phyloP scores from a whole-genome alignment of 1,140 invertebrate species.

The Polyergus mexicanus region DNA sequence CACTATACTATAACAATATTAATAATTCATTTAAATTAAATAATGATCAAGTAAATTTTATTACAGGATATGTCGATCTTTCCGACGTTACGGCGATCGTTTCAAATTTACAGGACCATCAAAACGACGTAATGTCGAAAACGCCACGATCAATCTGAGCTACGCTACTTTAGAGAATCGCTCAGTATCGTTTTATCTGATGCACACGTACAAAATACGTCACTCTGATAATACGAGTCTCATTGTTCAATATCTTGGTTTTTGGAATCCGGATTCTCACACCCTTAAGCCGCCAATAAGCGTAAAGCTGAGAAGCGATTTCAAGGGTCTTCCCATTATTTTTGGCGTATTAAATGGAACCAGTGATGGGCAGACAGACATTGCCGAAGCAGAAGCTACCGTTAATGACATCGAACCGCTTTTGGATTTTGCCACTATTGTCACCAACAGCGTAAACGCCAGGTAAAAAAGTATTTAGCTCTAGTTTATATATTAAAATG shows the following conservation, averaged over 20 bases:
- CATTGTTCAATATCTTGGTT: slow-evolving; percentile 79
- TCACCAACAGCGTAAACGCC: slow-evolving; percentile 82
- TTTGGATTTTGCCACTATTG: slow-evolving; percentile 81
- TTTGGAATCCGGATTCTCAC: slow-evolving; percentile 80
- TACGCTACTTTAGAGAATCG: slow-evolving; percentile 64
- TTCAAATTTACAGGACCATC: slow-evolving; percentile 42
- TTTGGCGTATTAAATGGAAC: slow-evolving; percentile 84
- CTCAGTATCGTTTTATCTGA: slow-evolving; percentile 76
- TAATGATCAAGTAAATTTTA: background rate
- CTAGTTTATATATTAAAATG: background rate
- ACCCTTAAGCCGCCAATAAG: slow-evolving; percentile 71
- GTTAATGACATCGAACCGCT: slow-evolving; percentile 78
- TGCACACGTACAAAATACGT: slow-evolving; percentile 83
- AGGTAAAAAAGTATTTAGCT: slow-evolving; percentile 74
- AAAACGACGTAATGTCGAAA: slow-evolving; percentile 43
- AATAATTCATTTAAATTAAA: slow-evolving; percentile 2
- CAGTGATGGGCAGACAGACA: slow-evolving; percentile 75
- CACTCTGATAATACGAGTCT: slow-evolving; percentile 81
- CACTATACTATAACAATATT: background rate
- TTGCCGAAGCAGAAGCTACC: slow-evolving; percentile 75
- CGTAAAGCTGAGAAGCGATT: slow-evolving; percentile 81
- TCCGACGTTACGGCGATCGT: slow-evolving; percentile 37
- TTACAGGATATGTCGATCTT: slow-evolving; percentile 46
- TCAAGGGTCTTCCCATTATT: slow-evolving; percentile 80
- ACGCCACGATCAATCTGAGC: slow-evolving; percentile 63